Conservation (phyloP, 1,140 invertebrate species). For the Apocrypta bakeri region DNA sequence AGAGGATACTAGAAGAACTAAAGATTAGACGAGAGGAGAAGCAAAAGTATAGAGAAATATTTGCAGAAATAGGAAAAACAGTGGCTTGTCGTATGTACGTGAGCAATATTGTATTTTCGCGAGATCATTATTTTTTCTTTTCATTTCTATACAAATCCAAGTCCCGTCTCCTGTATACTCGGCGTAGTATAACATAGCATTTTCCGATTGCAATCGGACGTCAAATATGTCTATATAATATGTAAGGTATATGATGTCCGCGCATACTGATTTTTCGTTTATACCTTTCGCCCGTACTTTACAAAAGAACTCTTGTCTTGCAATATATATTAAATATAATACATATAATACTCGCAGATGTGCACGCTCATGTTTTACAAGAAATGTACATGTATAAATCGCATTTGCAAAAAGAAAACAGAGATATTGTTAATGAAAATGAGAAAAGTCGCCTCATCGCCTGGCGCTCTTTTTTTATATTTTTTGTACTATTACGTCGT, state of each 20-base stretch:
- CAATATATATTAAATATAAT: slow-evolving; percentile 21
- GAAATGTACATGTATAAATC: slow-evolving; percentile 6
- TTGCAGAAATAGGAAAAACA: slow-evolving; percentile 33
- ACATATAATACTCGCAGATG: slow-evolving; percentile 38
- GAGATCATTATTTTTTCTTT: slow-evolving; percentile 48
- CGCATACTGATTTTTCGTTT: neutral
- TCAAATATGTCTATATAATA: neutral
- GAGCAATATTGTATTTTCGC: slow-evolving; percentile 44
- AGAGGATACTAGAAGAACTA: neutral
- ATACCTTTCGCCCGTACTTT: slow-evolving; percentile 21
- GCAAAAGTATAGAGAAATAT: neutral
- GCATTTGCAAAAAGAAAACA: neutral
- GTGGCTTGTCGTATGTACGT: slow-evolving; percentile 8
- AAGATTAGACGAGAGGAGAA: neutral
- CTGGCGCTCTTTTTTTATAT: slow-evolving; percentile 31
- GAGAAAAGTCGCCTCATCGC: slow-evolving; percentile 25
- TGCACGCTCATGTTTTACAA: neutral
- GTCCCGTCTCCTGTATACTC: slow-evolving; percentile 14
- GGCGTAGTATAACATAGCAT: slow-evolving; percentile 8
- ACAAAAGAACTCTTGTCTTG: slow-evolving; percentile 23
- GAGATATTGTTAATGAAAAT: neutral
- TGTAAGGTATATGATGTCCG: slow-evolving; percentile 15
- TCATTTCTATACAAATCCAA: neutral
- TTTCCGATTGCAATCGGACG: slow-evolving; percentile 32
- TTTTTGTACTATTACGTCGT: slow-evolving; percentile 51